Evolutionary conservation across 1,140 invertebrate species (phyloP).

Genomic region (Hypsibius dujardini): DNA sequence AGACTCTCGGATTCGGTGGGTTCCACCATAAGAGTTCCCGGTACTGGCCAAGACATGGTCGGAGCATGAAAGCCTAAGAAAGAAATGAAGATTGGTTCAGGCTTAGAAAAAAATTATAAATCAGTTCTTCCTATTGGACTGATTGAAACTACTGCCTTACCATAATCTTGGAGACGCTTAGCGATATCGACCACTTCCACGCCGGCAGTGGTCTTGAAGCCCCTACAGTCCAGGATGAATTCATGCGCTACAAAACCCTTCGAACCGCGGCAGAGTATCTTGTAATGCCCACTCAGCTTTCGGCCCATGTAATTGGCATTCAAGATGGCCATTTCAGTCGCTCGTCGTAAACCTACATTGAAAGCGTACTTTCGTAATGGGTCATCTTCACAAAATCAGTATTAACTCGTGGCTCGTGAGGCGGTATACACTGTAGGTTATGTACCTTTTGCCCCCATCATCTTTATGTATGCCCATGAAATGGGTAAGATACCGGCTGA

Average conservation of each 20-base stretch:
- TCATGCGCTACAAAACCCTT: conserved; percentile 72
- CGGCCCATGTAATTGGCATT: conserved; percentile 98
- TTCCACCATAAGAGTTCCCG: conserved; percentile 92
- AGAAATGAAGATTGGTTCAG: too few relatives aligned
- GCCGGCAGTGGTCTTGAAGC: conserved; percentile 81
- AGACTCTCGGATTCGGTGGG: conserved; percentile 97
- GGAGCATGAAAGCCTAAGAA: conserved; percentile 78
- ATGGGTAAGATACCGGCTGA: conserved; percentile 91
- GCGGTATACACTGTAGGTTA: not conserved
- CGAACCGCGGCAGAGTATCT: conserved; percentile 65
- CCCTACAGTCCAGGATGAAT: conserved; percentile 85
- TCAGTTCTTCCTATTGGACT: not conserved
- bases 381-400: too few relatives aligned
- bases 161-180: conserved; percentile 93
- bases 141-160: conserved; percentile 34
- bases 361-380: not conserved
- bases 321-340: conserved; percentile 89
- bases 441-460: conserved; percentile 71
- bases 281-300: conserved; percentile 65
- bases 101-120: conserved; percentile 4
- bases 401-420: too few relatives aligned
- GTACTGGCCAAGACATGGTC: conserved; percentile 95
- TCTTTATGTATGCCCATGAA: conserved; percentile 97
- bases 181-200: conserved; percentile 93
- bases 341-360: conserved; percentile 50